These are phyloP conservation scores for Pammene aurita DNA, from an alignment of 2,888 invertebrate species.

Conservation along the genomic window DNA sequence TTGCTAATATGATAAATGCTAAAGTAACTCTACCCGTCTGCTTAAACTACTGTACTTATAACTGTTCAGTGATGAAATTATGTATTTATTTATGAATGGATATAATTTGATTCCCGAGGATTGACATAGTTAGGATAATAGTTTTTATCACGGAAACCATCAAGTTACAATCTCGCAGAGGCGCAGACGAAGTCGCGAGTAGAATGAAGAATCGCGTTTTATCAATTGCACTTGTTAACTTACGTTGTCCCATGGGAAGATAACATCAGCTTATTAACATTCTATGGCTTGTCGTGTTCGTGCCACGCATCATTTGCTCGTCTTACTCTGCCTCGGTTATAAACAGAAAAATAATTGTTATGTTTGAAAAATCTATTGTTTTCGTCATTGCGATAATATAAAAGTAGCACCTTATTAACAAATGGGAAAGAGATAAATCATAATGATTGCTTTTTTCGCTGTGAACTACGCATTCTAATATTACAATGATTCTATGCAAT, in stretches of 20 bases:
- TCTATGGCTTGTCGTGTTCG: conserved; percentile 13
- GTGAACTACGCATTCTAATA: too few species aligned
- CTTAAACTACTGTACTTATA: too few species aligned
- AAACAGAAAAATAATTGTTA: conserved; percentile 6
- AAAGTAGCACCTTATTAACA: not conserved
- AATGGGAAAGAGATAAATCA: conserved; percentile 6
- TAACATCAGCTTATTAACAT: conserved; percentile 18
- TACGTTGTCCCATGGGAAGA: conserved; percentile 13
- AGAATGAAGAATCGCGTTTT: not conserved
- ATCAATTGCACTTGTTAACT: not conserved
- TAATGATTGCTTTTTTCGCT: too few species aligned
- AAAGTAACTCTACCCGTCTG: too few species aligned
- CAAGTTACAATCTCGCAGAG: too few species aligned
- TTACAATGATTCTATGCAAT: too few species aligned
- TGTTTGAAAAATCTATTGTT: conserved; percentile 15
- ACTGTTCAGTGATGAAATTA: too few species aligned
- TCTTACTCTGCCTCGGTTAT: conserved; percentile 9
- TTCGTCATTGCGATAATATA: not conserved
- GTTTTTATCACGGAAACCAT: too few species aligned
- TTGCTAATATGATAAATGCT: too few species aligned
- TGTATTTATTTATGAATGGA: too few species aligned
- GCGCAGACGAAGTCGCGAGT: not conserved
- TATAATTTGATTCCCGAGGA: too few species aligned
- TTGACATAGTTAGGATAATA: too few species aligned
- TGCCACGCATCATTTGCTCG: conserved; percentile 18